Percentiles rank a stretch among this genome's conserved stretches.
Conservation (phyloP, 1,140 invertebrate species). For the Leptestheria dahalacensis region DNA sequence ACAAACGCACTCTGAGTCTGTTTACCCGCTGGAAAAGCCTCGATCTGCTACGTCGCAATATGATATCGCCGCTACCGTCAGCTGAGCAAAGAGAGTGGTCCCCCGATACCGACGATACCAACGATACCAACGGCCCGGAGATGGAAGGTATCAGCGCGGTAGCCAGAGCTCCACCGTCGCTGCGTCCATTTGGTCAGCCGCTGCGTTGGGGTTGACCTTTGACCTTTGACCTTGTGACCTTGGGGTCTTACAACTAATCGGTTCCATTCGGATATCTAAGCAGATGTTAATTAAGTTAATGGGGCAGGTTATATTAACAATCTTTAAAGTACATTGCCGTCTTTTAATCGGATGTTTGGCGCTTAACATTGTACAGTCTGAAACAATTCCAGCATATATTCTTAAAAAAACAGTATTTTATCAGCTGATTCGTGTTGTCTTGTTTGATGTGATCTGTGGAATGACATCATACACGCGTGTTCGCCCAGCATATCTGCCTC, state of each 20-base stretch:
- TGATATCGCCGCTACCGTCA: conserved; percentile 2
- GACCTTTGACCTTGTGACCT: too few species aligned
- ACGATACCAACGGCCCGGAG: not conserved
- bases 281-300: not conserved
- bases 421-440: too few species aligned
- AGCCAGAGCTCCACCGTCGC: not conserved
- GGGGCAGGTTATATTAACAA: not conserved
- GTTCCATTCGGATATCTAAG: not conserved
- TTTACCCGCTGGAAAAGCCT: conserved; percentile 14
- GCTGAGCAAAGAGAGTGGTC: conserved; percentile 4
- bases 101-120: not conserved
- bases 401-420: too few species aligned
- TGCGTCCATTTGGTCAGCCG: conserved; percentile 12
- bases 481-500: too few species aligned
- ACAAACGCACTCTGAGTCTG: conserved; percentile 8
- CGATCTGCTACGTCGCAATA: conserved; percentile 4
- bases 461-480: too few species aligned
- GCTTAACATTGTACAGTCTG: not conserved
- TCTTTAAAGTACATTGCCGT: not conserved
- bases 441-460: too few species aligned
- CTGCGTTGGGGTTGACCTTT: conserved; percentile 13
- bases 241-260: too few species aligned
- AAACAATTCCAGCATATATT: not conserved
- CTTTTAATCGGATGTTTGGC: not conserved
- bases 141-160: not conserved